Base-by-base conservation (phyloP, 2,888 invertebrate genomes). In the Hartigia nigra region DNA sequence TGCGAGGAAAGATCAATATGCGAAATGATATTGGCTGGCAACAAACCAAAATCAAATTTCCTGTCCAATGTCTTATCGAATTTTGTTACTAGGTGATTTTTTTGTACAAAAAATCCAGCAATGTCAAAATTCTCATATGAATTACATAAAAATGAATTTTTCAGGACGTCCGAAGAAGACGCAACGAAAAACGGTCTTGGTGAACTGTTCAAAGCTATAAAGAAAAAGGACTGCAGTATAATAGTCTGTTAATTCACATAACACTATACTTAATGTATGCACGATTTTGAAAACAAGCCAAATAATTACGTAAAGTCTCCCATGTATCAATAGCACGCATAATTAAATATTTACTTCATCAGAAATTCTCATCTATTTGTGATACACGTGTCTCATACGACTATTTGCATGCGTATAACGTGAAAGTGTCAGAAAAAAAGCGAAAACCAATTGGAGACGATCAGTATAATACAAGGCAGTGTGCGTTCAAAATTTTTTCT, bases 1-100 rank as follows among this genome's bases (percentile, higher is more conserved):
- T 91, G 92, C 83, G 91, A 91, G 80, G 88, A 90, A 78, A 87
- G 86, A 75, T 86, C 88, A 23, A 87, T 91, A 75, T 92, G 92
- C 81, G 88, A 90, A 78, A 80, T 90, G 76, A 87, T 91, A 72
- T 75, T 87, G 37, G 82, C 80, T 31, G 87, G 87, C 14, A 83
- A 85, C n/a, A 81, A 85, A 23, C 81, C 86, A 1, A 82, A 80
- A 35, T 84, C 88, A 2, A 86, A 85, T 79, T 79, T 87, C 4
- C 77, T 88, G 74, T 86, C 86, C 69, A 87, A 83, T 37, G 77
- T 87, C 34, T 76, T 90, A 12, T 89, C 88, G 89, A 88, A 87
- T 78, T 79, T 89, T 32, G 87, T 84, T 1, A 84, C 81, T 12
- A 88, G 86, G 90, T 89, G 82, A 83, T 32, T 78, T 12, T 76